Evolutionary conservation across 2,113 vertebrate species (phyloP).

Genomic region (Siniperca knerii): DNA sequence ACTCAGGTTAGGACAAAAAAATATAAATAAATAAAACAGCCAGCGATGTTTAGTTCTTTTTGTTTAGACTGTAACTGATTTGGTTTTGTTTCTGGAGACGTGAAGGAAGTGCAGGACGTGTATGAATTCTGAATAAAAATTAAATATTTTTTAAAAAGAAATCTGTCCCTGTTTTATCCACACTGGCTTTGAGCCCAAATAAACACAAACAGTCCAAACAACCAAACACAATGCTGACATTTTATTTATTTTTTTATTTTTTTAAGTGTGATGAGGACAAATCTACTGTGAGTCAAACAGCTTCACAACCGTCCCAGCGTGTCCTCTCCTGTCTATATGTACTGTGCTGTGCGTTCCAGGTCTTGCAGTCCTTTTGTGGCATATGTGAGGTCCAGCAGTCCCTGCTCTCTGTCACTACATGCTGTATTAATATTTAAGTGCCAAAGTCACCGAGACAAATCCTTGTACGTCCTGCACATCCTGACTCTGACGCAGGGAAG

Average conservation of each 20-base stretch:
- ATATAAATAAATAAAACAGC: background rate
- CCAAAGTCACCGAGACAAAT: constrained; percentile 35
- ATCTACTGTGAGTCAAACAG: background rate
- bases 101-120: background rate
- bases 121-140: background rate
- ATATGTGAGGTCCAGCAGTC: constrained; percentile 27
- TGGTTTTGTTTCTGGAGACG: background rate
- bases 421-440: constrained; percentile 11
- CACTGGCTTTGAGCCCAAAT: background rate
- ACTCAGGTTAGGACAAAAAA: constrained; percentile 6
- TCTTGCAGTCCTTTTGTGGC: constrained; percentile 48
- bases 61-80: background rate
- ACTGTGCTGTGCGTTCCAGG: background rate
- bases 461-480: constrained; percentile 41
- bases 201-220: background rate
- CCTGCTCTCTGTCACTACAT: constrained; percentile 28
- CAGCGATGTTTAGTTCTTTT: background rate
- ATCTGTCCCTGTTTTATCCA: background rate
- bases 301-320: background rate
- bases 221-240: background rate
- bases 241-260: background rate
- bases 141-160: too few relatives aligned
- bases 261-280: background rate
- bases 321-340: constrained; percentile 1
- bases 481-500: constrained; percentile 10